Base-by-base conservation (phyloP, 2,888 invertebrate genomes). In the Lepidocyrtinus sp. region DNA sequence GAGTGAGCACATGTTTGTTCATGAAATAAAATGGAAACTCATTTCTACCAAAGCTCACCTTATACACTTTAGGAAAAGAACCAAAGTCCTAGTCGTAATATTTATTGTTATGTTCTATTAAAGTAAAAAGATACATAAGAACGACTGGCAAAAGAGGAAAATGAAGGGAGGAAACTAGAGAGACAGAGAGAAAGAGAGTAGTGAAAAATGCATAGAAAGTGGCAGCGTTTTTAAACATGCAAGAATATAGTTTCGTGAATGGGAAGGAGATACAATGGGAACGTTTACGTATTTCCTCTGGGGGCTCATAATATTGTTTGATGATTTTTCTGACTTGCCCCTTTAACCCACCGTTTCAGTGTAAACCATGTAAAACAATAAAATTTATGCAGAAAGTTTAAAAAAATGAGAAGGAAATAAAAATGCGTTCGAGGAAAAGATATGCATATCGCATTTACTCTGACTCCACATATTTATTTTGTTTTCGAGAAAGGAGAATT, bases 271-370 rank as follows among this genome's bases (percentile, higher is more conserved):
- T 55, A 55, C 55, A 55, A 55, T 55, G 55, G 55, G n/a, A 55
- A n/a, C 55, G 24, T 45, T 25, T 68, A 68, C 63, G 50, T 75
- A 72, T 67, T 71, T 67, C 77, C 77, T 71, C 77, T 45, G 61
- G 77, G 77, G 72, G 65, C 77, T 78, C 77, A 78, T 78, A 78
- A 72, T 78, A 72, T 78, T 72, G 67, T 71, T 68, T 78, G 77
- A 78, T 78, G 77, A 78, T 78, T 67, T 74, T 67, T 78, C 67
- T 71, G 71, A 59, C 72, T 72, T 78, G 59, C 77, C 25, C 27
- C 15, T 45, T 26, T 61, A 36, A 65, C 61, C 55, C 59, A 64
- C 62, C 63, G 63, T 64, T 26, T n/a, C 63, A 25, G n/a, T n/a
- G n/a, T n/a, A n/a, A n/a, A n/a, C 64, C 45, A 59, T 62, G 73